Evolutionary conservation across 2,113 vertebrate species (phyloP).

Genomic region (Vicugna pacos): DNA sequence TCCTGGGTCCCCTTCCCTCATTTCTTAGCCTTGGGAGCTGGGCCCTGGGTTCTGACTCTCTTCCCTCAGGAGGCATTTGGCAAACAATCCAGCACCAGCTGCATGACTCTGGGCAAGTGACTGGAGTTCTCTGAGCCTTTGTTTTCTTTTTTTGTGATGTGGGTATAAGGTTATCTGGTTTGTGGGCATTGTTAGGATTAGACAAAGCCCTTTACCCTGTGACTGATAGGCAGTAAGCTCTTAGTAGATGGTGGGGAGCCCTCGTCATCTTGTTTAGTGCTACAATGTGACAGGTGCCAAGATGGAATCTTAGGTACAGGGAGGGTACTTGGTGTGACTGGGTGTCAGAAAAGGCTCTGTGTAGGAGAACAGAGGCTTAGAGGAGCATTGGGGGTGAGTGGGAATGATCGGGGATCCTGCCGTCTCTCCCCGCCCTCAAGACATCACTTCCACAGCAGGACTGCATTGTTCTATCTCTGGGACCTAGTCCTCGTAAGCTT

Average conservation of each 20-base stretch:
- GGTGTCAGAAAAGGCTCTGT: conserved; percentile 5
- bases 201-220: conserved; percentile 57
- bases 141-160: conserved; percentile 35
- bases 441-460: not conserved
- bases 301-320: conserved; percentile 13
- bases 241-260: not conserved
- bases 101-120: conserved; percentile 2
- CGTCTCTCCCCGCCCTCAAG: not conserved
- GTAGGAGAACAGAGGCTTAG: not conserved
- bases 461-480: conserved; percentile 37
- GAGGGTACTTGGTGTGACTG: not conserved
- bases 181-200: conserved; percentile 27
- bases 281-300: conserved; percentile 1
- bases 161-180: conserved; percentile 25
- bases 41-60: not conserved
- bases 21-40: not conserved
- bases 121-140: conserved; percentile 25
- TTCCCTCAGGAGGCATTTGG: conserved; percentile 21
- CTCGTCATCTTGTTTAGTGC: conserved; percentile 35
- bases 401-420: not conserved
- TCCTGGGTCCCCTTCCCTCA: not conserved
- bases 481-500: not conserved
- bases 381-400: not conserved
- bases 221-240: conserved; percentile 8
- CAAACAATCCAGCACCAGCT: not conserved